phyloP scores from a whole-genome alignment of 2,797 vertebrate genomes.

The Nothura maculosa region DNA sequence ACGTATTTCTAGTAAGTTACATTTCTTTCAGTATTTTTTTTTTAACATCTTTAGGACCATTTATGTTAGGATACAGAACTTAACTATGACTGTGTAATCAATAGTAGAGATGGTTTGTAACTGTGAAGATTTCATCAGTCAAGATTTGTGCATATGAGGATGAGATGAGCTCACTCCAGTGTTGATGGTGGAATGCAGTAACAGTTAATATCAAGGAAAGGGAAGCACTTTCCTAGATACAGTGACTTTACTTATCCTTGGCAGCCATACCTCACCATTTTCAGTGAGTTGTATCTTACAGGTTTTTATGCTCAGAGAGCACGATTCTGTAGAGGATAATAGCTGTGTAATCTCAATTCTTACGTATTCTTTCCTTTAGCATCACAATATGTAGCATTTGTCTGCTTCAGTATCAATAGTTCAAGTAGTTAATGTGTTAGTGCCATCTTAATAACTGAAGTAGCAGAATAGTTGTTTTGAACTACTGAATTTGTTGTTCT shows the following conservation, averaged over 20 bases:
- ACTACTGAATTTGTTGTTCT: not conserved
- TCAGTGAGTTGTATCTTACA: not conserved
- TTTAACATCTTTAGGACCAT: not conserved
- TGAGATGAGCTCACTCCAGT: not conserved
- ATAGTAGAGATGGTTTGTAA: not conserved
- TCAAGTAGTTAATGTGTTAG: not conserved
- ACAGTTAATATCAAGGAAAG: not conserved
- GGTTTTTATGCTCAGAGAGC: not conserved
- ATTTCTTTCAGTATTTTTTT: not conserved
- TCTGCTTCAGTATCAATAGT: not conserved
- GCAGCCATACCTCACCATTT: not conserved
- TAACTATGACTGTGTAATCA: not conserved
- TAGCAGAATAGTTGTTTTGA: not conserved
- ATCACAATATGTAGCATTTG: not conserved
- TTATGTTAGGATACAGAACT: not conserved
- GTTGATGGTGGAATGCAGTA: not conserved
- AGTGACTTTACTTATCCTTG: not conserved
- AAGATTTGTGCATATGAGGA: not conserved
- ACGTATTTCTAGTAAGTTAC: not conserved
- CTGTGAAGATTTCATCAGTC: not conserved
- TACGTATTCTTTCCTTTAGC: not conserved
- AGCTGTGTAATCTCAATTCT: not conserved
- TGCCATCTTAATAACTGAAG: not conserved
- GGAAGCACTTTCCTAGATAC: not conserved
- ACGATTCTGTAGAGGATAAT: not conserved